phyloP scores from a whole-genome alignment of 53 echinoderm and acorn worm species.

The Holothuria scabra region DNA sequence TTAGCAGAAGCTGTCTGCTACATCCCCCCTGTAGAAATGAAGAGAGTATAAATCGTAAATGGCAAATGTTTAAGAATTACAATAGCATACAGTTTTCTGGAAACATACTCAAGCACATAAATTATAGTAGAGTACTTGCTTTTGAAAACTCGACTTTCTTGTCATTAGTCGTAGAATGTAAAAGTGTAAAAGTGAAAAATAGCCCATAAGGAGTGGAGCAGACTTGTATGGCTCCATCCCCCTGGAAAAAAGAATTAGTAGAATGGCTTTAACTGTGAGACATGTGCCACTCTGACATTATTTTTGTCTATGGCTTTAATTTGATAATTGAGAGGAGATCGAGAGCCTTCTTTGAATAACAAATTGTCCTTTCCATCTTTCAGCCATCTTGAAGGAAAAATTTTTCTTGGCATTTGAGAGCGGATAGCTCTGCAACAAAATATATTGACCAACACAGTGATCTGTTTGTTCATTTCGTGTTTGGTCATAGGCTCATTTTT shows the following conservation, averaged over 20 bases:
- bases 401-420: too few species aligned
- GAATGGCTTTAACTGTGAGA: slow-evolving; percentile 14
- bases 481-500: slow-evolving; percentile 41
- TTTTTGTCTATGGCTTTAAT: background rate
- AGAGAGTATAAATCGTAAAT: background rate
- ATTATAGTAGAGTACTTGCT: too few species aligned
- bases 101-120: too few species aligned
- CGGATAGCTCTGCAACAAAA: slow-evolving; percentile 55
- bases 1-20: slow-evolving; percentile 11
- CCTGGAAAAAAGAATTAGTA: slow-evolving; percentile 5
- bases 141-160: too few species aligned
- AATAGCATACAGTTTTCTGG: too few species aligned
- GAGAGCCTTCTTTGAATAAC: slow-evolving; percentile 2
- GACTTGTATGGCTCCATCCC: background rate
- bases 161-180: background rate
- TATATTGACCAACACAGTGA: too few species aligned
- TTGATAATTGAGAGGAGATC: slow-evolving; percentile 20
- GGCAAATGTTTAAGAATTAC: too few species aligned
- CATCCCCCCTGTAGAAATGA: slow-evolving; percentile 32
- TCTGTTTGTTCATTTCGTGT: slow-evolving; percentile 39
- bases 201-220: background rate
- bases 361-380: slow-evolving; percentile 51
- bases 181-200: background rate
- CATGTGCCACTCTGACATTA: background rate
- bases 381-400: slow-evolving; percentile 17